Base-by-base conservation (phyloP, 2,797 vertebrate genomes). In the Gymnoscopelus braueri region DNA sequence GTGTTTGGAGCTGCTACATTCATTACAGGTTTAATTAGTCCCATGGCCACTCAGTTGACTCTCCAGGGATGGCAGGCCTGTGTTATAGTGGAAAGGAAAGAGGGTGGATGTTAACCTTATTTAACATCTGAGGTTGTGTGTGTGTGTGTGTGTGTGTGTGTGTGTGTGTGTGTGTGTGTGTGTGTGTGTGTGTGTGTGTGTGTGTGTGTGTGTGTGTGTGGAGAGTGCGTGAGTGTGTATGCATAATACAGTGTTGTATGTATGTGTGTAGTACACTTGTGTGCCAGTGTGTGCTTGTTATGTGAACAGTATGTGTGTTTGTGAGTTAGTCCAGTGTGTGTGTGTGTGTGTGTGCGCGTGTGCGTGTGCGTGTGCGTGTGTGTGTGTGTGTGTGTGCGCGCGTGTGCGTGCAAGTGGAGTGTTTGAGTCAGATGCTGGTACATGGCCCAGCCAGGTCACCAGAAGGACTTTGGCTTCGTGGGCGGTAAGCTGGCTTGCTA, bases 21-120 rank as follows among this genome's bases (percentile, higher is more conserved):
- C 86, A 87, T 90, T 90, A 90, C 80, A 83, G 85, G 74, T 90
- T 90, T 90, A 91, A 91, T 90, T 88, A 91, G 90, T 90, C 87
- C 88, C 88, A 19, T 83, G 60, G 86, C 87, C 88, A 89, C 87
- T 88, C 79, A 64, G 69, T 58, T 44, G 61, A 50, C 73, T 90
- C 85, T 69, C 75, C 65, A 6, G 88, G 84, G 89, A 90, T 70
- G 69, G 49, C 5, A 13, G 60, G 58, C 61, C 77, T 75, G 72
- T 79, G 80, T 84, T 82, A 75, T 84, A 77, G 69, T 81, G 77
- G 64, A 82, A 67, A 85, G 69, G 80, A 66, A 77, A 67, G 39
- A 68, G 71, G 54, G 4, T 6, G 53, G 3, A 80, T 81, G 77
- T 84, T 79, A 70, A 85, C 80, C 76, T 79, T 74, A 83, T 90